Conservation (phyloP, 2,888 invertebrate species). For the Acanthopleura granulata region DNA sequence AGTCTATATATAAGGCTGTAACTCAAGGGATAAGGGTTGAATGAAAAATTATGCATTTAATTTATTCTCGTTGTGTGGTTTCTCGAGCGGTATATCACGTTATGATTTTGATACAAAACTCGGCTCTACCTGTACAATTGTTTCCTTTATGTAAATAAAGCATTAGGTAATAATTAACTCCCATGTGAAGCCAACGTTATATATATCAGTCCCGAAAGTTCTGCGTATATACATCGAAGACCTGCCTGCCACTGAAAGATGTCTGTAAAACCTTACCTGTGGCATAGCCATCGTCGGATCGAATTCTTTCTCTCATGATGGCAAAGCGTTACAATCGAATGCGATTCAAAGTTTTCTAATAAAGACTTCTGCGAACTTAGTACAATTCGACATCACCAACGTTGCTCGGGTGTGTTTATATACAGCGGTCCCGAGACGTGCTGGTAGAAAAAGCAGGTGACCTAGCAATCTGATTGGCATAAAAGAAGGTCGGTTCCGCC, state of each 20-base stretch:
- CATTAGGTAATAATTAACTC: too few relatives aligned
- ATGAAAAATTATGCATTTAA: too few relatives aligned
- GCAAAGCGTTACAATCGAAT: background rate
- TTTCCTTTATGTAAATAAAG: too few relatives aligned
- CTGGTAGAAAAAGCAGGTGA: background rate
- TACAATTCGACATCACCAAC: too few relatives aligned
- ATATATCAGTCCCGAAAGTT: too few relatives aligned
- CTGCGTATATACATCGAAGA: background rate
- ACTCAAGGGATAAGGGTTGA: too few relatives aligned
- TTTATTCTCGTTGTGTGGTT: too few relatives aligned
- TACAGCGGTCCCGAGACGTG: background rate
- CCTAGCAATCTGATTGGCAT: background rate
- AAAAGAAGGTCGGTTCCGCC: background rate
- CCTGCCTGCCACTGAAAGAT: background rate
- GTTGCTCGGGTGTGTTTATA: background rate
- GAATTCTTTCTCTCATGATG: slow-evolving; percentile 14
- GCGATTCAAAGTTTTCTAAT: background rate
- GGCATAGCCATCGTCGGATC: slow-evolving; percentile 18
- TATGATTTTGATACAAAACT: too few relatives aligned
- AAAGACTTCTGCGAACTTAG: background rate
- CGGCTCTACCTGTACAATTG: too few relatives aligned
- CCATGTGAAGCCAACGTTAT: too few relatives aligned
- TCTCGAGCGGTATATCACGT: too few relatives aligned
- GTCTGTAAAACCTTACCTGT: background rate
- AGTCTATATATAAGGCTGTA: too few relatives aligned